Base-by-base conservation (phyloP, 1,140 invertebrate species). In the Gonioctena quinquepunctata region DNA sequence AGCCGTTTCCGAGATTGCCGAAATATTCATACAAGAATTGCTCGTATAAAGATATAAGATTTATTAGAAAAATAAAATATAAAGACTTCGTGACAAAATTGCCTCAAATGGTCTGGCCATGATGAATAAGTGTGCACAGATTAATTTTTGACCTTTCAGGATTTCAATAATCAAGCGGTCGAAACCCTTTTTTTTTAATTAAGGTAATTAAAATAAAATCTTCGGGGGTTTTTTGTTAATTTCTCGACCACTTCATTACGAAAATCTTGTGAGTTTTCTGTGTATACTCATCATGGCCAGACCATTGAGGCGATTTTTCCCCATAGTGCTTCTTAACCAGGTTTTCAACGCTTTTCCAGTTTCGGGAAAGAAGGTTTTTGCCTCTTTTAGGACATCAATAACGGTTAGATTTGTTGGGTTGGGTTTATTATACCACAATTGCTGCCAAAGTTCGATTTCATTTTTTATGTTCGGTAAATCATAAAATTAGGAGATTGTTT, bases 231-330 rank as follows among this genome's bases (percentile, higher is more conserved):
- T 8, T n/a, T 54, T 54, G 50, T 54, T n/a, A 54, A 54, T 18
- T 54, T 54, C 50, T n/a, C n/a, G n/a, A n/a, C n/a, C n/a, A n/a
- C n/a, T n/a, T n/a, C n/a, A 54, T 54, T 54, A 54, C 18, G 11
- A 21, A 54, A 54, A 54, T 54, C 50, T 54, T 54, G 50, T 54
- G 18, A 54, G 50, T 54, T 54, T 33, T 22, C 66, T 8, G 28
- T 68, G 54, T 21, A 68, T 54, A 59, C 66, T 68, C 54, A 59
- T 59, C 66, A 59, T 59, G 56, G 52, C 27, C 27, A 68, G 21
- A 59, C 66, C 66, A 59, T 27, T 59, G 18, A 68, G 28, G 11
- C 52, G 16, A 57, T 59, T 33, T 68, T 68, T 54, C n/a, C 11
- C 21, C 54, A 68, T 68, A 18, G 66, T 68, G 23, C 25, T 62